Evolutionary conservation across 2,888 invertebrate species (phyloP).

Genomic region (Archaeoteleia sp.): DNA sequence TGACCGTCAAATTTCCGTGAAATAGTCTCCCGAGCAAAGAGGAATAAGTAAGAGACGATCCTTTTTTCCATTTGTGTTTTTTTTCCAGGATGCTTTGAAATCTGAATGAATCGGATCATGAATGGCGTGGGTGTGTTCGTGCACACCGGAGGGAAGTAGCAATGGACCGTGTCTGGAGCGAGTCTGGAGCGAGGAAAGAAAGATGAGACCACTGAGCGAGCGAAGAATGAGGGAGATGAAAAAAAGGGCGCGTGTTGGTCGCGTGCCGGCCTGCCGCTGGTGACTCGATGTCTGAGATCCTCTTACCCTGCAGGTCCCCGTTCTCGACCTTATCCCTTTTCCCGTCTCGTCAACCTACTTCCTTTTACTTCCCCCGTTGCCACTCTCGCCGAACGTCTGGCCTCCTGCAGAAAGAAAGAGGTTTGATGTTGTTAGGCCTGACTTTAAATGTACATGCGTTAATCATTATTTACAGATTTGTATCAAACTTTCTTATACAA

Average conservation of each 20-base stretch:
- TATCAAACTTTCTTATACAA: no score
- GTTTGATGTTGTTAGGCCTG: not conserved
- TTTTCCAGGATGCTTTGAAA: conserved; percentile 25
- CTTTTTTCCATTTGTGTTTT: no score
- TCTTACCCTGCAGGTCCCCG: conserved; percentile 10
- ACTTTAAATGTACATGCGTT: no score
- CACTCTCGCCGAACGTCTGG: not conserved
- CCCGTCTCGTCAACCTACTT: conserved; percentile 13
- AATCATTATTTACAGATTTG: no score
- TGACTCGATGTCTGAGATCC: conserved; percentile 31
- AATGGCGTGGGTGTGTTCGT: conserved; percentile 32
- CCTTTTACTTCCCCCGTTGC: not conserved
- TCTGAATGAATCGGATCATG: conserved; percentile 39
- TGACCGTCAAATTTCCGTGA: no score
- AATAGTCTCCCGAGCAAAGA: no score
- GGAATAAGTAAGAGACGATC: no score
- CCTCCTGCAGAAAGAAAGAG: not conserved
- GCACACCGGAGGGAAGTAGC: conserved; percentile 42
- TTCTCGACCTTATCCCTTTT: conserved; percentile 12
- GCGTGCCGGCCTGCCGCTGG: conserved; percentile 64
- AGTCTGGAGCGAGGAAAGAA: conserved; percentile 44
- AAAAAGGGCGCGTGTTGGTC: conserved; percentile 71
- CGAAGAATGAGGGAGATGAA: conserved; percentile 56
- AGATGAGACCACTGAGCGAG: conserved; percentile 20
- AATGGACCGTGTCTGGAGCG: conserved; percentile 44